Conservation (phyloP, 2,888 invertebrate species). For the Ormyrus rosae region DNA sequence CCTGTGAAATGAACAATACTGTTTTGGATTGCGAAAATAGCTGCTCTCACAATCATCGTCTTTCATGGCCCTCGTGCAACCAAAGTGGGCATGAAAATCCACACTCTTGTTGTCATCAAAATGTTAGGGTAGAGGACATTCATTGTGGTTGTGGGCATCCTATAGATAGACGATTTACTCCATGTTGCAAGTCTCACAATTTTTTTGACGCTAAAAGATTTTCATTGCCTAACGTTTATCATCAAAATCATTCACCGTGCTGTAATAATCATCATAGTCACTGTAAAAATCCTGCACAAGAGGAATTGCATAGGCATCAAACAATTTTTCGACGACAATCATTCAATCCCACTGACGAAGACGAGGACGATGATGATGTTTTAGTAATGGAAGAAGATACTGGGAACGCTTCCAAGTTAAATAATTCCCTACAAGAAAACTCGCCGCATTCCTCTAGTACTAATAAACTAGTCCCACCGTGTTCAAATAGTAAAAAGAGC, state of each 20-base stretch:
- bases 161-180: slow-evolving; percentile 17
- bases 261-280: slow-evolving; percentile 11
- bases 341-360: slow-evolving; percentile 52
- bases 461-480: slow-evolving; percentile 49
- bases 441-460: slow-evolving; percentile 56
- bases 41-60: slow-evolving; percentile 36
- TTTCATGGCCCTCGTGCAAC: slow-evolving; percentile 51
- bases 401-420: slow-evolving; percentile 58
- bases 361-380: slow-evolving; percentile 37
- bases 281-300: slow-evolving; percentile 5
- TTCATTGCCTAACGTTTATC: slow-evolving; percentile 42
- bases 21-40: slow-evolving; percentile 36
- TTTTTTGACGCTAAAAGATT: slow-evolving; percentile 30
- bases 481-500: slow-evolving; percentile 30
- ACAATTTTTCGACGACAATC: slow-evolving; percentile 45
- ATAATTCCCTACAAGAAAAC: slow-evolving; percentile 56
- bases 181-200: slow-evolving; percentile 25
- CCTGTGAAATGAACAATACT: slow-evolving; percentile 38
- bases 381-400: slow-evolving; percentile 38
- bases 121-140: slow-evolving; percentile 4
- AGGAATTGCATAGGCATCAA: slow-evolving; percentile 28
- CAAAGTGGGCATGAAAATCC: slow-evolving; percentile 37
- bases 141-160: slow-evolving; percentile 39
- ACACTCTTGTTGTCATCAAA: slow-evolving; percentile 39
- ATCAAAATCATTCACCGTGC: slow-evolving; percentile 8